Conservation (phyloP, 2,888 invertebrate species). For the Lithophane socia region DNA sequence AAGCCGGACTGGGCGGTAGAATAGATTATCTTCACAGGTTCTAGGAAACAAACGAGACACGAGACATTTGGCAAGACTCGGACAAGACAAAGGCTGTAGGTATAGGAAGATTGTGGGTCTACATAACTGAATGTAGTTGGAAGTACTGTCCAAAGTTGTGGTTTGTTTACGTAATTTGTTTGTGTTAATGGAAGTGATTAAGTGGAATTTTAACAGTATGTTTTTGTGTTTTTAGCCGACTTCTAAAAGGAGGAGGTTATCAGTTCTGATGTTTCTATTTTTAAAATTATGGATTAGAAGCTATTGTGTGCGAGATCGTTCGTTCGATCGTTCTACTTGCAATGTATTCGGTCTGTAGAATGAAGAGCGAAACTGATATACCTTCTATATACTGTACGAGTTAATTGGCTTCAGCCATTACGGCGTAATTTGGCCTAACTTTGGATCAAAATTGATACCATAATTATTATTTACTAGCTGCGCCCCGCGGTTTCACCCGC, state of each 20-base stretch:
- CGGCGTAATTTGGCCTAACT: not conserved
- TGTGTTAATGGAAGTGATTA: not conserved
- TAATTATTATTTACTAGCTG: no score
- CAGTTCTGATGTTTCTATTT: no score
- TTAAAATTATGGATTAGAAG: not conserved
- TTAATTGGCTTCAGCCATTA: not conserved
- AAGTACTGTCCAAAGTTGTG: no score
- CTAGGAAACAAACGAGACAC: constrained; percentile 33
- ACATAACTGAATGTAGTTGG: not conserved
- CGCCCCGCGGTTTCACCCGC: no score
- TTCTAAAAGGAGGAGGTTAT: no score
- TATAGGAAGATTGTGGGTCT: constrained; percentile 2
- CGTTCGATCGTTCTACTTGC: not conserved
- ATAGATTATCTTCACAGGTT: constrained; percentile 31
- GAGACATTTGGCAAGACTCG: constrained; percentile 41
- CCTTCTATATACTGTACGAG: not conserved
- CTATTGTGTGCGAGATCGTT: not conserved
- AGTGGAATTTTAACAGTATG: not conserved
- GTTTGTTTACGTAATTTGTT: constrained; percentile 13
- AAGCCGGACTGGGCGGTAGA: constrained; percentile 20
- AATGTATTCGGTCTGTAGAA: not conserved
- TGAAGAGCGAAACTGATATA: not conserved
- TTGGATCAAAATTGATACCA: no score
- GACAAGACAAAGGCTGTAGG: constrained; percentile 26
- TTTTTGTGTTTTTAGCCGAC: not conserved